Evolutionary conservation across 2,113 vertebrate genomes (phyloP).

Genomic region (Tautogolabrus adspersus): DNA sequence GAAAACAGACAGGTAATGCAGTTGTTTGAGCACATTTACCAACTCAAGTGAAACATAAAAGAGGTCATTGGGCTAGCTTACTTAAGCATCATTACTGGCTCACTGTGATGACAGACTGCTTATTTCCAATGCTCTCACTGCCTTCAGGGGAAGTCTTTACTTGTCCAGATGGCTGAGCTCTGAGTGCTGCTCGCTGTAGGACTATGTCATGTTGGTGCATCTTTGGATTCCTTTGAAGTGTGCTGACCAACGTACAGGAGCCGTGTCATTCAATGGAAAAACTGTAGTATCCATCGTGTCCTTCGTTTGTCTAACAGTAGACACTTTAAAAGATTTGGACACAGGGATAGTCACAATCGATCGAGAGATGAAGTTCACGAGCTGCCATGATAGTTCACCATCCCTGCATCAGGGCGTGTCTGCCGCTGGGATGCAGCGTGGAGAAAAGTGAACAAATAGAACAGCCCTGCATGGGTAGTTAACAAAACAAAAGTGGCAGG

Average conservation of each 20-base stretch:
- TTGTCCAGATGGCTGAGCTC: slow-evolving; percentile 61
- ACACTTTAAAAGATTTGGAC: neutral
- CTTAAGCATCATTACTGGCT: slow-evolving; percentile 24
- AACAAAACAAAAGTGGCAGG: slow-evolving; percentile 38
- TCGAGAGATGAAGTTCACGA: neutral
- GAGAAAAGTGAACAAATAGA: slow-evolving; percentile 21
- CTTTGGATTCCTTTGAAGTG: neutral
- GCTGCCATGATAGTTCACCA: neutral
- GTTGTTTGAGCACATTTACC: neutral
- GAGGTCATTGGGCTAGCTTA: neutral
- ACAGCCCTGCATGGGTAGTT: slow-evolving; percentile 1
- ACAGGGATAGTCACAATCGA: neutral
- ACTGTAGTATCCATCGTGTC: slow-evolving; percentile 5
- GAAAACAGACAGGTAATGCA: neutral
- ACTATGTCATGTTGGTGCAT: slow-evolving; percentile 23
- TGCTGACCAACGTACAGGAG: neutral
- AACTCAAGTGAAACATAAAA: neutral
- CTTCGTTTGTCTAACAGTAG: slow-evolving; percentile 3
- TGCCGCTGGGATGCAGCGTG: slow-evolving; percentile 1
- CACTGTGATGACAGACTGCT: slow-evolving; percentile 44
- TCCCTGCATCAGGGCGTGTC: slow-evolving; percentile 18
- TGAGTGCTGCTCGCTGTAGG: neutral
- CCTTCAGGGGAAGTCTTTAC: slow-evolving; percentile 40
- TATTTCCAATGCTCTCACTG: slow-evolving; percentile 44
- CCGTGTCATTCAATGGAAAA: neutral